A percentile compares a stretch with the other conserved stretches of the same genome.
These are phyloP conservation scores for Orchestes rusci DNA, from an alignment of 2,888 invertebrate species.

Conservation along the genomic window DNA sequence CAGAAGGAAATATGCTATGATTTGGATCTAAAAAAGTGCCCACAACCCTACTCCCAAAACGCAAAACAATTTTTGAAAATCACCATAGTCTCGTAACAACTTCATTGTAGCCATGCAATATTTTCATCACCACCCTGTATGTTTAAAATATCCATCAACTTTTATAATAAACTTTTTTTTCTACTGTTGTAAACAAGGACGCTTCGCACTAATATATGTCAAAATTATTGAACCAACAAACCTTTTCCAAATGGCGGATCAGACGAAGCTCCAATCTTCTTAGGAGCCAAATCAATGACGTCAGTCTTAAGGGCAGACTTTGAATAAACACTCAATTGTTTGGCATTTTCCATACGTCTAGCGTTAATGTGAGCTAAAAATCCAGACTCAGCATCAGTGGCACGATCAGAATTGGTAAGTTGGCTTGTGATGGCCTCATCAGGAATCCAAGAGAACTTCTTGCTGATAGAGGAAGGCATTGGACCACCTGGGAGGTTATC, in stretches of 20 bases:
- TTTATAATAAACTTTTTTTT: too few species aligned
- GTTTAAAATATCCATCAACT: too few species aligned
- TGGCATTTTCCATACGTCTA: slow-evolving; percentile 69
- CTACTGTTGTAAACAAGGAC: too few species aligned
- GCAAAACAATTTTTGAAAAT: too few species aligned
- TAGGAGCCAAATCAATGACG: slow-evolving; percentile 66
- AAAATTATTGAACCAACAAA: slow-evolving; percentile 1
- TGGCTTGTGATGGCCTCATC: slow-evolving; percentile 48
- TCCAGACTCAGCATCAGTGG: slow-evolving; percentile 67
- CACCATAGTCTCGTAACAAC: too few species aligned
- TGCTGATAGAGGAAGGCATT: slow-evolving; percentile 59
- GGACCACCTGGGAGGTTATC: slow-evolving; percentile 59
- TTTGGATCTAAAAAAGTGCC: not conserved
- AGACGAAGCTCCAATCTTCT: slow-evolving; percentile 72
- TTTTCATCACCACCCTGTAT: too few species aligned
- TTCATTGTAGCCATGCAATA: too few species aligned
- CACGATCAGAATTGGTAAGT: slow-evolving; percentile 50
- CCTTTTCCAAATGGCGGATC: slow-evolving; percentile 82
- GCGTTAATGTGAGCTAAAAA: slow-evolving; percentile 75
- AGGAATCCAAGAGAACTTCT: slow-evolving; percentile 49
- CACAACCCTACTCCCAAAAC: too few species aligned
- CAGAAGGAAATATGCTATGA: not conserved
- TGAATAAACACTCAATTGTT: slow-evolving; percentile 68
- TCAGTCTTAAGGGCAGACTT: slow-evolving; percentile 74
- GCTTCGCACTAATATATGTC: too few species aligned